Base-by-base conservation (phyloP, 2,113 vertebrate genomes). In the Hippocampus comes region DNA sequence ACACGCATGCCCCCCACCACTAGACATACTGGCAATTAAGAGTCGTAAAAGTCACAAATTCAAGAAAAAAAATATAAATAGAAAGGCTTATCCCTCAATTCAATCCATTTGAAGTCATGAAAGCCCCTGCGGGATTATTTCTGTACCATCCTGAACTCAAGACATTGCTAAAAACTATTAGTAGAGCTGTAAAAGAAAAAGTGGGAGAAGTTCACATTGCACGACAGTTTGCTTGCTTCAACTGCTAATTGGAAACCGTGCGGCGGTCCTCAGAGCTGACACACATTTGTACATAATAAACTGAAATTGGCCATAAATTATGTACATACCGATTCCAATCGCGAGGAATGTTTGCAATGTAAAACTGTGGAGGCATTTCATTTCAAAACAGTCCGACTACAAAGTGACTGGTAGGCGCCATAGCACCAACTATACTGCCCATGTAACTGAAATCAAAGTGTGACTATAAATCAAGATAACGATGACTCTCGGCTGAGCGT, bases 111-210 rank as follows among this genome's bases (percentile, higher is more conserved):
- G 23, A 78, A 82, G 82, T 71, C 78, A 76, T 80, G 86, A 89
- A 77, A 83, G 82, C 73, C 86, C 67, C 74, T 20, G 18, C 6
- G 42, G 76, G 84, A 87, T 83, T 85, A 87, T 86, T 89, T 83
- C 76, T 57, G 73, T 71, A 73, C 43, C 68, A 46, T 67, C 59
- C 55, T 76, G 65, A 79, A 84, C 38, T 59, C 69, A 38, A 21
- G 69, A 61, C 71, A 34, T 78, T 81, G 64, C 77, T 14, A 53
- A 25, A 80, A 70, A 57, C 70, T 43, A 74, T 68, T 23, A 46
- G 64, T 46, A 59, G 63, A 68, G 76, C 9, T 25, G 30, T 63
- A 41, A 14, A 80, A 70, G 66, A 81, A 70, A 75, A 78, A 53
- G 30, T 4, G 25, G 79, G 79, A 78, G 55, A 46, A 49, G 21